A percentile compares a stretch with the other conserved stretches of the same genome.
These are phyloP conservation scores for Nannoperca australis DNA, from an alignment of 2,797 vertebrate genomes.

Conservation along the genomic window DNA sequence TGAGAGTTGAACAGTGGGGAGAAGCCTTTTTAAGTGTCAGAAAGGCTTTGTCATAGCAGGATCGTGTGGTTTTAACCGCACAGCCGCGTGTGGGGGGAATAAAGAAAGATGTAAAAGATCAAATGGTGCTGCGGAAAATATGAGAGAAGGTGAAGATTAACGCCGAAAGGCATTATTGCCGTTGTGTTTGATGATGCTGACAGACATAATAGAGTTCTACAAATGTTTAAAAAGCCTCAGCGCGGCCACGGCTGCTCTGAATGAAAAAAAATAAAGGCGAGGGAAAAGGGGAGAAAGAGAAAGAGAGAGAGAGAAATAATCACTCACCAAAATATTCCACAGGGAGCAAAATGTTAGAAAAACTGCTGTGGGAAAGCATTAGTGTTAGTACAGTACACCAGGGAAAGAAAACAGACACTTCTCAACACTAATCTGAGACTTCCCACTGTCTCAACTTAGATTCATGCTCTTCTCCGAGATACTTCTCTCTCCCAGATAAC, in stretches of 20 bases:
- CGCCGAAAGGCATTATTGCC: slow-evolving; percentile 59
- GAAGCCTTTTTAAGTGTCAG: slow-evolving; percentile 60
- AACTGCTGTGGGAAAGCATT: slow-evolving; percentile 39
- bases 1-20: slow-evolving; percentile 18
- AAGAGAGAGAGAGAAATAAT: neutral
- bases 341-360: slow-evolving; percentile 46
- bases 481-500: neutral
- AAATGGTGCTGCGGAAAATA: slow-evolving; percentile 63
- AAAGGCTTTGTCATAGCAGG: slow-evolving; percentile 42
- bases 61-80: slow-evolving; percentile 34
- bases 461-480: slow-evolving; percentile 28
- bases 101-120: slow-evolving; percentile 54
- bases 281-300: neutral
- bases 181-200: slow-evolving; percentile 68
- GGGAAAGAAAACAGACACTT: slow-evolving; percentile 48
- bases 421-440: slow-evolving; percentile 52
- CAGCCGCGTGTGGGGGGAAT: slow-evolving; percentile 3
- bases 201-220: slow-evolving; percentile 66
- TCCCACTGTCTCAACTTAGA: slow-evolving; percentile 41
- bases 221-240: slow-evolving; percentile 65
- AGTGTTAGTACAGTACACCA: slow-evolving; percentile 27
- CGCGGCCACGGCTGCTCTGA: slow-evolving; percentile 1
- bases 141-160: slow-evolving; percentile 62
- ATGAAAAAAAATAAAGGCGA: neutral
- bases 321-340: slow-evolving; percentile 40